These are phyloP conservation scores for Homalodisca vitripennis DNA, from an alignment of 1,140 invertebrate species.

Conservation along the genomic window DNA sequence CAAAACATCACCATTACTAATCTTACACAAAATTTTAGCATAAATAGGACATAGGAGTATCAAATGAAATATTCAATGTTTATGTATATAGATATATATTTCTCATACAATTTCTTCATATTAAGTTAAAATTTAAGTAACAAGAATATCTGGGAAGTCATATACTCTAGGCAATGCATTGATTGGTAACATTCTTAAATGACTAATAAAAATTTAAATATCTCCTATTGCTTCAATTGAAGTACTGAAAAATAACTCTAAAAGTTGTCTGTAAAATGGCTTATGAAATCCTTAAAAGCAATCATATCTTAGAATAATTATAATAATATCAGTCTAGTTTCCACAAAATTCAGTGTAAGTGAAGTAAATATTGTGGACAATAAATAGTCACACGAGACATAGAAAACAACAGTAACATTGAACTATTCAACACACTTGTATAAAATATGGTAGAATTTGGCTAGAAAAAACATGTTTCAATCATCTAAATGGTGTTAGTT, in stretches of 20 bases:
- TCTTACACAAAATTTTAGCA: no score
- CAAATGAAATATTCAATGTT: background rate
- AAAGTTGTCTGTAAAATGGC: conserved; percentile 23
- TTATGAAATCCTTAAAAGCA: conserved; percentile 26
- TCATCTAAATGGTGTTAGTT: conserved; percentile 16
- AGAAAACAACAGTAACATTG: conserved; percentile 5
- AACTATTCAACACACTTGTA: conserved; percentile 19
- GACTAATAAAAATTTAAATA: conserved; percentile 8
- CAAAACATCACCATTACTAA: no score
- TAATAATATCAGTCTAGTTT: conserved; percentile 21
- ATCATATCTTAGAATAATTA: conserved; percentile 18
- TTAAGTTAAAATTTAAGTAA: conserved; percentile 22
- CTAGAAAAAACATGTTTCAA: conserved; percentile 15
- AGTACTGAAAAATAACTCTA: conserved; percentile 15
- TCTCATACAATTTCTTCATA: conserved; percentile 13
- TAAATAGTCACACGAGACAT: background rate
- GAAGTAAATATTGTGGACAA: background rate
- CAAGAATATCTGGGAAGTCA: conserved; percentile 20
- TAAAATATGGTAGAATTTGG: conserved; percentile 22
- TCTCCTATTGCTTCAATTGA: conserved; percentile 11
- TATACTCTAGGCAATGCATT: conserved; percentile 7
- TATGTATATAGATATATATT: conserved; percentile 16
- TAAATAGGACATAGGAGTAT: background rate
- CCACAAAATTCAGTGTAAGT: background rate
- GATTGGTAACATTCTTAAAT: conserved; percentile 18